Base-by-base conservation (phyloP, 2,888 invertebrate genomes). In the Drosophila leonis region DNA sequence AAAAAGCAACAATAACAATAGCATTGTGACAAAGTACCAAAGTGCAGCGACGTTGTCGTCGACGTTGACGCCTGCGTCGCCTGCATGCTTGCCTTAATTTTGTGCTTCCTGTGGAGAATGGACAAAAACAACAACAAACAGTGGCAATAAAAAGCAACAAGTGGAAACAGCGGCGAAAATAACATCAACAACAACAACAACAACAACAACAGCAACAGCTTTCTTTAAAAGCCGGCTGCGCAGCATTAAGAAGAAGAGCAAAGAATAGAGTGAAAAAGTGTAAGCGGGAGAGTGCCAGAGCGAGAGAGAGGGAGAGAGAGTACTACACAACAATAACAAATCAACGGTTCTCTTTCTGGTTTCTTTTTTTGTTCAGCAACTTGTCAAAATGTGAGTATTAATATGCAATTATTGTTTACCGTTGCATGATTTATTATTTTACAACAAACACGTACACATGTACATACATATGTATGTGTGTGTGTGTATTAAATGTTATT, bases 341-440 rank as follows among this genome's bases (percentile, higher is more conserved):
- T 12, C 46, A 49, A 33, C 44, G 10, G 8, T 10, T 52, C 42
- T 59, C 49, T 71, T 56, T 57, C 44, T 52, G 31, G 54, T 72
- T 57, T 59, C 24, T 13, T 59, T 13, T 59, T 48, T 48, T 20
- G 37, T 61, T 64, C 62, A 75, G 37, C 78, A 75, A 60, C 67
- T 72, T 69, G 78, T 73, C 76, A 78, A 75, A 75, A 78, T 78
- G 78, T 78, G 63, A 78, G 78, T 78, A 75, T 83, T 86, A 85
- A 85, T 85, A 83, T 83, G 85, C 83, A 83, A 83, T 83, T 85
- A 85, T 70, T 82, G 85, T 85, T 72, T 75, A 79, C 80, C 57
- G 72, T 64, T 70, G 77, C 65, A 49, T 65, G 76, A 78, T 80
- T 77, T 70, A 80, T 63, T 65, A 56, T 64, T 49, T 66, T 54